Percentiles rank a stretch among this genome's conserved stretches.
These are phyloP conservation scores for Copidosoma floridanum DNA, from an alignment of 1,140 invertebrate species.

Conservation along the genomic window DNA sequence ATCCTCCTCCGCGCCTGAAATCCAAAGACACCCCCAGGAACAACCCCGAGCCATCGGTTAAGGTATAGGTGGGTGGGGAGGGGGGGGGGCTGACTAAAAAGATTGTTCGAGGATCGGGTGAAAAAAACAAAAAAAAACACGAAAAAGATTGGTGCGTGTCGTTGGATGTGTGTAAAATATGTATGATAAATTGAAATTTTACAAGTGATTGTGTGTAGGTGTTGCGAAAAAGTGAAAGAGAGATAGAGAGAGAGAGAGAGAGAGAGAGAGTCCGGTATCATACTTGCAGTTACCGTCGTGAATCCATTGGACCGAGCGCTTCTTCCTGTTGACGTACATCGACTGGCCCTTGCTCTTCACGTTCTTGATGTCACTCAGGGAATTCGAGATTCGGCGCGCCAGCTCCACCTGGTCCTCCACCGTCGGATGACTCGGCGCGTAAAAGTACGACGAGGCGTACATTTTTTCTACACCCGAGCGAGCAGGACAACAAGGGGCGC, in stretches of 20 bases:
- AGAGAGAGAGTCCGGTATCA: constrained; percentile 2
- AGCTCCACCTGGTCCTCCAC: constrained; percentile 93
- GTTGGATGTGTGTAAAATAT: not conserved
- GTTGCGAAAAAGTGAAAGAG: not conserved
- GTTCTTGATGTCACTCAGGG: constrained; percentile 89
- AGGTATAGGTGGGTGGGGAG: too few species aligned
- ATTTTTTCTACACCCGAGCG: constrained; percentile 87
- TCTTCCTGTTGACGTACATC: constrained; percentile 94
- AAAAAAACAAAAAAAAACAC: not conserved
- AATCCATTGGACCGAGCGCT: constrained; percentile 90
- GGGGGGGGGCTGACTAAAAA: too few species aligned
- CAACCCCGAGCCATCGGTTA: not conserved
- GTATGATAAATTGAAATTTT: too few species aligned
- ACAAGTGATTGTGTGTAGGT: too few species aligned
- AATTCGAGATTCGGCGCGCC: constrained; percentile 85
- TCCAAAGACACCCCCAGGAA: not conserved
- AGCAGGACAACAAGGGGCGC: too few species aligned
- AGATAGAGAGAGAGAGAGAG: not conserved
- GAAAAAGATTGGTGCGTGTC: not conserved
- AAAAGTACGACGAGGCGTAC: constrained; percentile 92
- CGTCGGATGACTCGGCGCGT: constrained; percentile 86
- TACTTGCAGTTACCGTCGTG: constrained; percentile 77
- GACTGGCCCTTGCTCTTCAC: constrained; percentile 87
- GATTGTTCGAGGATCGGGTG: too few species aligned
- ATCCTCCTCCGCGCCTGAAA: constrained; percentile 44